phyloP scores from a whole-genome alignment of 2,113 vertebrate genomes.

The Sardina pilchardus region DNA sequence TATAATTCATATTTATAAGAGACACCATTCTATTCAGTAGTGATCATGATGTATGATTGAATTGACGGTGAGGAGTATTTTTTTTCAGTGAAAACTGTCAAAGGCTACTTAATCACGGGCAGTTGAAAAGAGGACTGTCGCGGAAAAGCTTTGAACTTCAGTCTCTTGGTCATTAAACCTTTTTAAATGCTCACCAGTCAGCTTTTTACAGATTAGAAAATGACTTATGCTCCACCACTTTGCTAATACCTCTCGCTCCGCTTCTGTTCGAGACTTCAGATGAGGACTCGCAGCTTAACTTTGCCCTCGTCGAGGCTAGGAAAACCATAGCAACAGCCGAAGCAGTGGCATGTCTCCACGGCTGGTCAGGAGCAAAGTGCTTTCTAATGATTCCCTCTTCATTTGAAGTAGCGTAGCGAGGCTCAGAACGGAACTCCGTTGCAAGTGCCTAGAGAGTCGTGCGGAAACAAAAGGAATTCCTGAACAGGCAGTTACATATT shows the following conservation, averaged over 20 bases:
- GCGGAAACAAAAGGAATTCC: background rate
- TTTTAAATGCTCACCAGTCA: conserved; percentile 58
- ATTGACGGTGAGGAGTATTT: conserved; percentile 1
- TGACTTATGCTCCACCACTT: conserved; percentile 38
- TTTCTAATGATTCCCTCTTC: background rate
- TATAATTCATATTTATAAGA: too few species aligned
- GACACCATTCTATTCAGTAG: conserved; percentile 24
- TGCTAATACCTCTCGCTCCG: conserved; percentile 36
- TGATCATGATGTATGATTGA: conserved; percentile 25
- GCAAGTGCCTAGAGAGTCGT: background rate
- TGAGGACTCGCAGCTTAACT: conserved; percentile 51
- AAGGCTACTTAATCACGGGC: conserved; percentile 37
- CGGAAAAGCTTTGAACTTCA: conserved; percentile 55
- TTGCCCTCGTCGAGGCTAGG: conserved; percentile 45
- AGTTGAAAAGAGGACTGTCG: conserved; percentile 37
- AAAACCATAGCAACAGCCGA: conserved; percentile 30
- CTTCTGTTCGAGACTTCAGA: conserved; percentile 48
- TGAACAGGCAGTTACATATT: background rate
- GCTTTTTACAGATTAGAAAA: conserved; percentile 60
- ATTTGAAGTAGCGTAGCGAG: background rate
- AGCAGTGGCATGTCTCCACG: background rate
- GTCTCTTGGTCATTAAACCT: conserved; percentile 60
- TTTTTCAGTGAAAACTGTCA: conserved; percentile 13
- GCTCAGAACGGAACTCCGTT: background rate
- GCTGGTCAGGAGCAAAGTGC: background rate